Percentiles rank a stretch among this genome's conserved stretches.
Evolutionary conservation across 2,113 vertebrate genomes (phyloP).

Genomic region (Hypomesus transpacificus): DNA sequence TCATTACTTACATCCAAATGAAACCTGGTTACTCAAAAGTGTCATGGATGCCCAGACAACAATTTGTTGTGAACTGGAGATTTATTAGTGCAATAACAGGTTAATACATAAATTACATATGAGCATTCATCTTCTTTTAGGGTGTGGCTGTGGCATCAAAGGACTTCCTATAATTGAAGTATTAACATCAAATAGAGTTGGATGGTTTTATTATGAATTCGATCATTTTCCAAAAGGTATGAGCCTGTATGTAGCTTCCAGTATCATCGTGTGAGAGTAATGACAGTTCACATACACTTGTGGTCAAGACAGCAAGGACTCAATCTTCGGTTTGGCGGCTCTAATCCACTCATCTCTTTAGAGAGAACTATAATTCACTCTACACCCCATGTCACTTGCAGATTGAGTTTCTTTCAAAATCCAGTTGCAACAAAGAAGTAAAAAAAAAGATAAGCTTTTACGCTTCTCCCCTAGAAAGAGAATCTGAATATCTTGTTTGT

Average conservation of each 20-base stretch:
- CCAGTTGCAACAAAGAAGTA: not conserved
- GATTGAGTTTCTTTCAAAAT: not conserved
- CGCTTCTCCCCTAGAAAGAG: not conserved
- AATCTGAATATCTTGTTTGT: not conserved
- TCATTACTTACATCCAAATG: conserved; percentile 29
- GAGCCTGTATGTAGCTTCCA: conserved; percentile 10
- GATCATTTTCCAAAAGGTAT: conserved; percentile 48
- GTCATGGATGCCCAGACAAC: conserved; percentile 37
- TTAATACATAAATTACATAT: conserved; percentile 55
- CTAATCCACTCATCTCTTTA: conserved; percentile 15
- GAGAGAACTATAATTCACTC: not conserved
- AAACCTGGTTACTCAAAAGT: conserved; percentile 17
- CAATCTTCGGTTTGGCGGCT: not conserved
- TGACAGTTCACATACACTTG: conserved; percentile 36
- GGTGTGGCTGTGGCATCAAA: conserved; percentile 37
- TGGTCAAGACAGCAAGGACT: conserved; percentile 24
- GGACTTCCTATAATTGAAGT: conserved; percentile 31
- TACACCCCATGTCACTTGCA: not conserved
- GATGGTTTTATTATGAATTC: conserved; percentile 53
- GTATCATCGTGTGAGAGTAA: conserved; percentile 36
- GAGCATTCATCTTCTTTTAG: conserved; percentile 55
- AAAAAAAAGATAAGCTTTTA: not conserved
- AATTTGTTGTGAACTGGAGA: conserved; percentile 35
- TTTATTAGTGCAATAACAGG: conserved; percentile 55
- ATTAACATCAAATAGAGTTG: conserved; percentile 31